Conservation (phyloP, 1,140 invertebrate species). For the Drosophila bipectinata region DNA sequence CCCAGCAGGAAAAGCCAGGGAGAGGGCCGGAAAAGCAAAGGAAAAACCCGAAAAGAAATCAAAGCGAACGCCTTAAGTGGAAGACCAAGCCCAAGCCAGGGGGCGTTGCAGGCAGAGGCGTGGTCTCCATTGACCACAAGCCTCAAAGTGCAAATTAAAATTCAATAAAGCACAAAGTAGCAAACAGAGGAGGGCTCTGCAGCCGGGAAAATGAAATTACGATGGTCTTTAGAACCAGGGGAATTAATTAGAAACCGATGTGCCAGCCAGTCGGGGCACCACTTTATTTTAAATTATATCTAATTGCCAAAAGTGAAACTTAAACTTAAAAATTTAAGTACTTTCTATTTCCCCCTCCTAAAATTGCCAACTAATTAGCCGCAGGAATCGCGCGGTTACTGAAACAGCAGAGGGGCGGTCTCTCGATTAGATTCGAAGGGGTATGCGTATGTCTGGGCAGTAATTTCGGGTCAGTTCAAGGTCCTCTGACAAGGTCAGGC, state of each 20-base stretch:
- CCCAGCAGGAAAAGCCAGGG: slow-evolving; percentile 5
- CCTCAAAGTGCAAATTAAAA: slow-evolving; percentile 70
- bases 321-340: not conserved
- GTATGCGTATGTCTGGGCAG: slow-evolving; percentile 1
- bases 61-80: slow-evolving; percentile 28
- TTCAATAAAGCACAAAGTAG: slow-evolving; percentile 49
- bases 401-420: slow-evolving; percentile 57
- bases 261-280: not conserved
- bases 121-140: slow-evolving; percentile 38
- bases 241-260: not conserved
- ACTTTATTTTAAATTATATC: not conserved
- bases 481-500: slow-evolving; percentile 58
- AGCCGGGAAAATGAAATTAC: slow-evolving; percentile 34
- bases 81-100: slow-evolving; percentile 11
- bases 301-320: not conserved
- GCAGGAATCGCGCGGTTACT: slow-evolving; percentile 36
- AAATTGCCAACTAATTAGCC: slow-evolving; percentile 63
- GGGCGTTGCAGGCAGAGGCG: slow-evolving; percentile 22
- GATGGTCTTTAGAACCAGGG: not conserved
- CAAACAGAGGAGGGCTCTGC: slow-evolving; percentile 19
- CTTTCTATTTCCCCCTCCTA: slow-evolving; percentile 4
- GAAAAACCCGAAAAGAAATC: slow-evolving; percentile 43
- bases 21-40: not conserved
- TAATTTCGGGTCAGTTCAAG: slow-evolving; percentile 53
- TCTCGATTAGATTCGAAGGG: slow-evolving; percentile 1